A percentile compares a stretch with the other conserved stretches of the same genome.
Conservation (phyloP, 2,113 vertebrate species). For the Cercopithecus mona region DNA sequence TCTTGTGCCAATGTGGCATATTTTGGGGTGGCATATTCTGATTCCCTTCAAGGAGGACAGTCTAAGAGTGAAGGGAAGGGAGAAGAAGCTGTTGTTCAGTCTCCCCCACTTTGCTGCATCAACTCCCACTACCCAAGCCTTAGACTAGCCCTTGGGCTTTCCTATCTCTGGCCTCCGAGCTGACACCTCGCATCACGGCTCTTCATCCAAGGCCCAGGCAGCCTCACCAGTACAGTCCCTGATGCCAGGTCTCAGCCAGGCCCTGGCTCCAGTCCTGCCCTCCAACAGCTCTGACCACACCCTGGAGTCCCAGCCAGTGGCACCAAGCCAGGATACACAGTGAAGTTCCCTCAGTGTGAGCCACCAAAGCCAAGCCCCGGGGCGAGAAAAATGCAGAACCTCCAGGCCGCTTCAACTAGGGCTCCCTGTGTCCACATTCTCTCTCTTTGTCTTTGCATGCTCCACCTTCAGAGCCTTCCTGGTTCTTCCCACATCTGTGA, state of each 20-base stretch:
- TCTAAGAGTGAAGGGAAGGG: neutral
- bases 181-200: neutral
- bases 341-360: neutral
- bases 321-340: neutral
- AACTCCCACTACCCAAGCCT: neutral
- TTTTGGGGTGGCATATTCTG: neutral
- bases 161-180: neutral
- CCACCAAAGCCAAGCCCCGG: neutral
- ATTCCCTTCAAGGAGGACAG: neutral
- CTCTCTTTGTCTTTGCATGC: neutral
- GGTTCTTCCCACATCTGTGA: neutral
- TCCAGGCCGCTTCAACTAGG: neutral
- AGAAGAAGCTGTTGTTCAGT: neutral
- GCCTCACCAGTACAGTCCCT: neutral
- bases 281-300: neutral
- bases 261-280: neutral
- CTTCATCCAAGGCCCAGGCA: neutral
- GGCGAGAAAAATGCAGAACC: neutral
- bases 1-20: neutral
- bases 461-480: neutral
- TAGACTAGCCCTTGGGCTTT: neutral
- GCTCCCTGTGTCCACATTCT: neutral
- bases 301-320: neutral
- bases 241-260: neutral
- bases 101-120: neutral